Percentiles rank a stretch among this genome's conserved stretches.
These are phyloP conservation scores for Leptogaster cylindrica DNA, from an alignment of 2,888 invertebrate species.

Conservation along the genomic window DNA sequence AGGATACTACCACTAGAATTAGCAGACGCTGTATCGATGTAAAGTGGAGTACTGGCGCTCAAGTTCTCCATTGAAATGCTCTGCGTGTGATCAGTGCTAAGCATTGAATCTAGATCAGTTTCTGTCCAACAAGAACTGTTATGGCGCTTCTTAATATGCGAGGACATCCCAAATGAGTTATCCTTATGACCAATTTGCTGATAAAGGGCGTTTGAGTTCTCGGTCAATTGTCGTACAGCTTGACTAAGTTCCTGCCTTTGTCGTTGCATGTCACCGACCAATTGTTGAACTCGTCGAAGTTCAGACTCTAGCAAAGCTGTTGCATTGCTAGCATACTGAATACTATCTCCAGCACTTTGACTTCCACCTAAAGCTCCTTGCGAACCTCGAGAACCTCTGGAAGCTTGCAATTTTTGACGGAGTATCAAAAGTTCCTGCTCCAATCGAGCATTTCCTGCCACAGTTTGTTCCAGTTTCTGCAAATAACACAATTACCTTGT, in stretches of 20 bases:
- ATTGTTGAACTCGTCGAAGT: constrained; percentile 79
- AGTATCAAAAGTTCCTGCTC: constrained; percentile 86
- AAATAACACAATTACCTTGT: constrained; percentile 22
- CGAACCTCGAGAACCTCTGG: constrained; percentile 65
- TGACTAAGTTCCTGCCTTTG: constrained; percentile 86
- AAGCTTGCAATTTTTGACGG: constrained; percentile 80
- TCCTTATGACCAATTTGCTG: constrained; percentile 67
- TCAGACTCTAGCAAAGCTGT: constrained; percentile 80
- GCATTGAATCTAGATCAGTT: constrained; percentile 86
- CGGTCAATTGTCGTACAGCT: constrained; percentile 83
- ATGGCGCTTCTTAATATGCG: constrained; percentile 65
- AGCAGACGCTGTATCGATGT: constrained; percentile 69
- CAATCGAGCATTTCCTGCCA: constrained; percentile 85
- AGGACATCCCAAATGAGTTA: not conserved
- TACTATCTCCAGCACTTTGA: constrained; percentile 58
- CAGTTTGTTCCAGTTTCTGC: constrained; percentile 88
- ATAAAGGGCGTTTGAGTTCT: constrained; percentile 75
- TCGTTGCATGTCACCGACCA: constrained; percentile 84
- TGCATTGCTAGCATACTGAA: constrained; percentile 64
- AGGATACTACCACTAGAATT: constrained; percentile 50
- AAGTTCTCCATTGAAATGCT: constrained; percentile 57
- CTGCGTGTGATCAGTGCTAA: constrained; percentile 74
- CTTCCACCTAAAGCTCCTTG: constrained; percentile 50
- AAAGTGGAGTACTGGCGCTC: constrained; percentile 67
- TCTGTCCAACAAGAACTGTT: constrained; percentile 80